A percentile compares a stretch with the other conserved stretches of the same genome.
Evolutionary conservation across 2,797 vertebrate genomes (phyloP).

Genomic region (Myioborus miniatus): DNA sequence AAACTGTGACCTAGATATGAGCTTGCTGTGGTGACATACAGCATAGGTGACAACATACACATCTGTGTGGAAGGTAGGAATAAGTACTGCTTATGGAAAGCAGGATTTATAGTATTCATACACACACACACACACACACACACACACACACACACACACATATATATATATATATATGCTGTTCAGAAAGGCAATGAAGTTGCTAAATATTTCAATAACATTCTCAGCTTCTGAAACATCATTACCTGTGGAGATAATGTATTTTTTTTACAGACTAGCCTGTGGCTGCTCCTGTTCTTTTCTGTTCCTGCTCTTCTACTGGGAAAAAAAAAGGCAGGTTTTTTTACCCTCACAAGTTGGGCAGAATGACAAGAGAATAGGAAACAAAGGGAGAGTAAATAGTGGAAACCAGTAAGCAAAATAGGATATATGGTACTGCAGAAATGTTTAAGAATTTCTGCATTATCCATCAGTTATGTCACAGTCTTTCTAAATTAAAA

Average conservation of each 20-base stretch:
- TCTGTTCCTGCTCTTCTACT: not conserved
- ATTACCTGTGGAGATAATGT: not conserved
- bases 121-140: too few species aligned
- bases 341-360: not conserved
- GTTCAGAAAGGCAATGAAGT: not conserved
- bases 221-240: not conserved
- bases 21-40: not conserved
- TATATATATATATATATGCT: not conserved
- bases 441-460: not conserved
- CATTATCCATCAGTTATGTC: not conserved
- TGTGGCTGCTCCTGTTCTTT: not conserved
- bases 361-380: not conserved
- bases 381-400: not conserved
- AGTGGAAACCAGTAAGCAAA: not conserved
- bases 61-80: not conserved
- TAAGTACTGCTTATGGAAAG: not conserved
- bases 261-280: not conserved
- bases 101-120: not conserved
- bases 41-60: not conserved
- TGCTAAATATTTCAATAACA: not conserved
- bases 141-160: too few species aligned
- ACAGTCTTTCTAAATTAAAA: constrained; percentile 10
- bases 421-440: not conserved
- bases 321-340: not conserved
- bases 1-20: not conserved